phyloP scores from a whole-genome alignment of 2,797 vertebrate species.

The Pseudochirops corinnae region DNA sequence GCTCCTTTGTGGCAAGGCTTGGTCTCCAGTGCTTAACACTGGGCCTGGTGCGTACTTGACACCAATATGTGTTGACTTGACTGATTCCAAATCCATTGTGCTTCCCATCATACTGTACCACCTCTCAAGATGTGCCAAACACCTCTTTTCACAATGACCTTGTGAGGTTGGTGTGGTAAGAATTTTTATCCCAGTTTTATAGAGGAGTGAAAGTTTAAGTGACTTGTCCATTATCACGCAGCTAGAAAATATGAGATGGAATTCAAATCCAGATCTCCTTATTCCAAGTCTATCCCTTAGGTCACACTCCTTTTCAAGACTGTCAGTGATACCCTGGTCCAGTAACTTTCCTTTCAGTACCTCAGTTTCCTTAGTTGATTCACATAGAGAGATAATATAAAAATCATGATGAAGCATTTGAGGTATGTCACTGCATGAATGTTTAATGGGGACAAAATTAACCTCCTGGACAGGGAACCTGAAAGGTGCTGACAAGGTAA shows the following conservation, averaged over 20 bases:
- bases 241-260: neutral
- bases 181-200: neutral
- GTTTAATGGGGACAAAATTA: conserved; percentile 61
- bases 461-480: conserved; percentile 35
- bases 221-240: neutral
- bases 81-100: neutral
- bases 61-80: neutral
- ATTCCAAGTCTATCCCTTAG: neutral
- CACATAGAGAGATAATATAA: conserved; percentile 24
- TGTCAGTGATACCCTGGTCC: neutral
- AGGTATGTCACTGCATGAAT: conserved; percentile 45
- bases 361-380: conserved; percentile 40
- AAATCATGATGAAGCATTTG: conserved; percentile 28
- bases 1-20: neutral
- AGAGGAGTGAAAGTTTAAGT: neutral
- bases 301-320: neutral
- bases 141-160: neutral
- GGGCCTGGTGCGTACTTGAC: neutral
- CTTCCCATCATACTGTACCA: neutral
- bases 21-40: neutral
- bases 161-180: neutral
- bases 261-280: neutral
- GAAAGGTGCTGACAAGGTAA: conserved; percentile 35
- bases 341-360: neutral
- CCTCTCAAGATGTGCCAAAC: neutral